A percentile compares a stretch with the other conserved stretches of the same genome.
phyloP scores from a whole-genome alignment of 2,888 invertebrate genomes.

The Drosophila birchii region DNA sequence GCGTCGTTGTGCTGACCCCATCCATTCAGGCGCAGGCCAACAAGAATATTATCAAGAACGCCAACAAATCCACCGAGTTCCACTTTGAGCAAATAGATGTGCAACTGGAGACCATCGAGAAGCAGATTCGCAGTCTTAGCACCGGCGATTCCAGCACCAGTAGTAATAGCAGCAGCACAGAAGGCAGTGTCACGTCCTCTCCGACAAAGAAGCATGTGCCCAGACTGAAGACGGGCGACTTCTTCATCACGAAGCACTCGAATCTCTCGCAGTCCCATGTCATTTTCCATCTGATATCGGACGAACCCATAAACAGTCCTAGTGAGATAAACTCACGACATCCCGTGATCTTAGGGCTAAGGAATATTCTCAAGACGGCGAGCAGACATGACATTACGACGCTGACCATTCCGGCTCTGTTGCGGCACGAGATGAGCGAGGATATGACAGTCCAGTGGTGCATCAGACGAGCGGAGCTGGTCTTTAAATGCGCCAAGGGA shows the following conservation, averaged over 20 bases:
- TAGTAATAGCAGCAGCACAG: conserved; percentile 54
- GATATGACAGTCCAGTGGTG: conserved; percentile 99
- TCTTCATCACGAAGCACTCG: conserved; percentile 94
- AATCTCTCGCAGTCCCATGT: conserved; percentile 97
- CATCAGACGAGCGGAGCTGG: conserved; percentile 96
- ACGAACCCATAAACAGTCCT: conserved; percentile 88
- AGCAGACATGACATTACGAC: conserved; percentile 97
- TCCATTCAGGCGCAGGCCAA: conserved; percentile 83
- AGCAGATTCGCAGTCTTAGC: conserved; percentile 85
- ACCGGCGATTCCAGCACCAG: conserved; percentile 61
- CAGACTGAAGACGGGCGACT: conserved; percentile 92
- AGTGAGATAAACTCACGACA: conserved; percentile 98
- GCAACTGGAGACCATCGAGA: conserved; percentile 91
- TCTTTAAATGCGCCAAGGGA: conserved; percentile 99
- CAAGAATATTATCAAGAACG: conserved; percentile 83
- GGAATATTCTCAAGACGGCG: conserved; percentile 97
- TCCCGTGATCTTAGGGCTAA: conserved; percentile 96
- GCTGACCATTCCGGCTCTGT: conserved; percentile 95
- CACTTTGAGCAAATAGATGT: conserved; percentile 92
- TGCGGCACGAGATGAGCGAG: conserved; percentile 97
- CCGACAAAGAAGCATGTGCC: conserved; percentile 84
- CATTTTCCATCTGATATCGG: conserved; percentile 97
- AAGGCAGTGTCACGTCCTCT: conserved; percentile 70
- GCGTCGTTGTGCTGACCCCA: conserved; percentile 91
- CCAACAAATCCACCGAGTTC: conserved; percentile 92